Conservation (phyloP, 1,140 invertebrate genomes). For the Drosophila mayri region DNA sequence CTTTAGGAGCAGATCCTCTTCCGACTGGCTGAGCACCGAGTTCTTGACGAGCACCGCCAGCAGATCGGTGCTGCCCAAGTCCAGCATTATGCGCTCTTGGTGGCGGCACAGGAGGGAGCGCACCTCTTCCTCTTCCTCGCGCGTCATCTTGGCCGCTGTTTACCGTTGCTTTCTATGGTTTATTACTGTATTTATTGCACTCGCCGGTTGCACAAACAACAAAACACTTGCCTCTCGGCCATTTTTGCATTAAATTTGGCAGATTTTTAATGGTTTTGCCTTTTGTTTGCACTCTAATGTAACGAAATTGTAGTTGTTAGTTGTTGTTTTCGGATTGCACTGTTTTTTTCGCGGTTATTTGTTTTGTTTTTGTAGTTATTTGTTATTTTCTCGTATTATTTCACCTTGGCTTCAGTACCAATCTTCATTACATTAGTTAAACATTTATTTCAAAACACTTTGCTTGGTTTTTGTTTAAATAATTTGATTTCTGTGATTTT, state of each 20-base stretch:
- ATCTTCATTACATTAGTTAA: neutral
- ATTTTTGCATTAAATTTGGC: slow-evolving; percentile 19
- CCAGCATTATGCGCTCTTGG: slow-evolving; percentile 80
- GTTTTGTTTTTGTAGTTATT: neutral
- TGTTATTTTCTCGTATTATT: neutral
- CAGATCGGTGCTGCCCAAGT: slow-evolving; percentile 78
- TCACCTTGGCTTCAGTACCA: neutral
- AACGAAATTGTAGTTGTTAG: neutral
- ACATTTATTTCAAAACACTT: neutral
- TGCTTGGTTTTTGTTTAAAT: neutral
- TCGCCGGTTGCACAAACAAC: slow-evolving; percentile 20
- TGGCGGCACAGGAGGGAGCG: slow-evolving; percentile 79
- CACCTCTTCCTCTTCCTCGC: slow-evolving; percentile 84
- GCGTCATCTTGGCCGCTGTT: slow-evolving; percentile 69
- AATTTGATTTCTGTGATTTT: slow-evolving; percentile 22
- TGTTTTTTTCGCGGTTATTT: neutral
- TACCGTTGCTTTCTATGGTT: slow-evolving; percentile 23
- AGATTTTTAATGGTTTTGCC: neutral
- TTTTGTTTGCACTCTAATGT: slow-evolving; percentile 47
- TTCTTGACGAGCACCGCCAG: slow-evolving; percentile 82
- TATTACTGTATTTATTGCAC: slow-evolving; percentile 35
- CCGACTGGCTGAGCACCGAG: slow-evolving; percentile 76
- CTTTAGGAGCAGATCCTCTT: slow-evolving; percentile 79
- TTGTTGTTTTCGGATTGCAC: neutral
- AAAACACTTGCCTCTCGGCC: slow-evolving; percentile 15